phyloP scores from a whole-genome alignment of 2,113 vertebrate genomes.

The Myotis yumanensis region DNA sequence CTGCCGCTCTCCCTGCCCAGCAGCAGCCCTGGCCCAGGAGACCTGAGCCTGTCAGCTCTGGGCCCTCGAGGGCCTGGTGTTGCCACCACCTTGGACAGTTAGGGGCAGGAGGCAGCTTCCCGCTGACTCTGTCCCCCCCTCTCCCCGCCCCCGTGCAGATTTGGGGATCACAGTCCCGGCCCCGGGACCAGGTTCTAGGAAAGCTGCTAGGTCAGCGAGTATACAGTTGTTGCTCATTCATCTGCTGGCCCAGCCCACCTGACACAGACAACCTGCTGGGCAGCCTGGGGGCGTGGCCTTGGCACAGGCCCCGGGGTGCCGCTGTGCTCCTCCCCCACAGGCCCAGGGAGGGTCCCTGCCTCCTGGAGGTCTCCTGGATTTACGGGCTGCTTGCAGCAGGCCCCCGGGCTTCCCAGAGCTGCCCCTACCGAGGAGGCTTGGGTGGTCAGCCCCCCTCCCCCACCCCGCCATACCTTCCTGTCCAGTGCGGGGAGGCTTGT shows the following conservation, averaged over 20 bases:
- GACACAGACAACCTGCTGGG: neutral
- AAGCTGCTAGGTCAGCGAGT: neutral
- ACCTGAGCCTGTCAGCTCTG: neutral
- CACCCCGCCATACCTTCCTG: neutral
- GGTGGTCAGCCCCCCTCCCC: neutral
- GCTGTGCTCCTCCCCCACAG: neutral
- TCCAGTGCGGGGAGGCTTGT: constrained; percentile 10
- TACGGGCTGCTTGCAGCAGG: neutral
- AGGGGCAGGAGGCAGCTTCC: neutral
- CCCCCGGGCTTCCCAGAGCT: neutral
- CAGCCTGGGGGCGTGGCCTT: neutral
- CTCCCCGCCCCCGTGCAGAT: neutral
- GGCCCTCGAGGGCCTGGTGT: neutral
- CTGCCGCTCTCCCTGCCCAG: neutral
- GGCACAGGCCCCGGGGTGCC: neutral
- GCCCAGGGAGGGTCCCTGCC: constrained; percentile 14
- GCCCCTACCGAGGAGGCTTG: constrained; percentile 17
- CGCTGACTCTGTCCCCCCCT: no score
- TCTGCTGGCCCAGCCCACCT: neutral
- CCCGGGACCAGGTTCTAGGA: neutral
- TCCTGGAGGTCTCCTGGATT: constrained; percentile 43
- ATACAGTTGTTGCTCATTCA: neutral
- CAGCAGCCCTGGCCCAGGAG: neutral
- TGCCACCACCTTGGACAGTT: neutral
- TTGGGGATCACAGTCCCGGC: neutral